Conservation (phyloP, 2,888 invertebrate genomes). For the Patella ulyssiponensis region DNA sequence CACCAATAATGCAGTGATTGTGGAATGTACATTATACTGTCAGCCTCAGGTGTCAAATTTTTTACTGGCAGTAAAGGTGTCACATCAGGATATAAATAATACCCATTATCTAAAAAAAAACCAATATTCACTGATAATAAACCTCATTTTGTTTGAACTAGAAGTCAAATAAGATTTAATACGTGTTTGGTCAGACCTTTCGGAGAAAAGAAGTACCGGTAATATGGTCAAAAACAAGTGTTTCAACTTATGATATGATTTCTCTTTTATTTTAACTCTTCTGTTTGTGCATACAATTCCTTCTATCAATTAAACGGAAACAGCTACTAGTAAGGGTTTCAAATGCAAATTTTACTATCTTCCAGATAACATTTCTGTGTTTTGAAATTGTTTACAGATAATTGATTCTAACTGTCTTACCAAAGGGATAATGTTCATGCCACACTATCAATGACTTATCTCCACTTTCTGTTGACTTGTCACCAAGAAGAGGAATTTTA, state of each 20-base stretch:
- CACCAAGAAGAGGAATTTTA: conserved; percentile 14
- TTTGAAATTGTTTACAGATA: neutral
- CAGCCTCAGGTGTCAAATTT: neutral
- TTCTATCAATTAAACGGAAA: too few relatives aligned
- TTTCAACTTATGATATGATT: neutral
- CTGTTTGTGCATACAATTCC: neutral
- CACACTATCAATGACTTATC: conserved; percentile 56
- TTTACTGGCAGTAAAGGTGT: conserved; percentile 4
- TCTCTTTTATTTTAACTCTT: neutral
- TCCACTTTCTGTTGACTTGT: conserved; percentile 28
- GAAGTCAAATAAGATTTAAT: too few relatives aligned
- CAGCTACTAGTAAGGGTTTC: too few relatives aligned
- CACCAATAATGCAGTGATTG: conserved; percentile 12
- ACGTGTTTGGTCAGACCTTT: too few relatives aligned
- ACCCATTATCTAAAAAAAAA: conserved; percentile 58
- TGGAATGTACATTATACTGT: neutral
- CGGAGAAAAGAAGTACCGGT: too few relatives aligned
- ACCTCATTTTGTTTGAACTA: too few relatives aligned
- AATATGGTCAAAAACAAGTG: too few relatives aligned
- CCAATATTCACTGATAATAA: too few relatives aligned
- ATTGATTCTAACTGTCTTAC: conserved; percentile 44
- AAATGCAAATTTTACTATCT: too few relatives aligned
- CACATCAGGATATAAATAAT: conserved; percentile 61
- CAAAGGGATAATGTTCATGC: conserved; percentile 68
- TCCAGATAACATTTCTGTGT: neutral